Percentiles rank a stretch among this genome's conserved stretches.
phyloP scores from a whole-genome alignment of 1,140 invertebrate genomes.

The Pseudomyrmex cubaensis region DNA sequence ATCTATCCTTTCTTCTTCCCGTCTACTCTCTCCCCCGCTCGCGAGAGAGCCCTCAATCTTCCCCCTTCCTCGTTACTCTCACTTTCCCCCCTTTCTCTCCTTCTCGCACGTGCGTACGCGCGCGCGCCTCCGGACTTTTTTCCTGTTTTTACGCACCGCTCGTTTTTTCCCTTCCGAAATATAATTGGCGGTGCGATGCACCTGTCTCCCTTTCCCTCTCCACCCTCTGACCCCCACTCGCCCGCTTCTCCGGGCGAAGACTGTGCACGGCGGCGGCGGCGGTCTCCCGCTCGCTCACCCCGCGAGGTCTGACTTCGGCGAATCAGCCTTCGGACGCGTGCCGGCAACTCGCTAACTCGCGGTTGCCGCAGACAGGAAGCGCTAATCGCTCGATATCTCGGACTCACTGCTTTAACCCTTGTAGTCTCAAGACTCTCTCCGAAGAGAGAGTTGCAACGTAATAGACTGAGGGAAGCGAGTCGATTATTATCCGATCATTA shows the following conservation, averaged over 20 bases:
- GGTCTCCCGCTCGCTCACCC: slow-evolving; percentile 59
- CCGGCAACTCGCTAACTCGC: slow-evolving; percentile 65
- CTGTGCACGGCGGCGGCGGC: slow-evolving; percentile 64
- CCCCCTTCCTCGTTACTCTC: slow-evolving; percentile 42
- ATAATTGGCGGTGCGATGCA: slow-evolving; percentile 86
- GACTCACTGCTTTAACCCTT: slow-evolving; percentile 40
- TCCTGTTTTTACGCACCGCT: slow-evolving; percentile 79
- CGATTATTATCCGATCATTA: slow-evolving; percentile 34
- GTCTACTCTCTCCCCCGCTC: slow-evolving; percentile 42
- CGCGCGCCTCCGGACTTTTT: slow-evolving; percentile 74
- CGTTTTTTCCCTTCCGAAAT: slow-evolving; percentile 84
- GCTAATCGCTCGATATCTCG: slow-evolving; percentile 54
- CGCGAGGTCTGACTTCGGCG: slow-evolving; percentile 74
- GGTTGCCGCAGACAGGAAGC: slow-evolving; percentile 57
- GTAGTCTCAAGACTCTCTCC: neutral
- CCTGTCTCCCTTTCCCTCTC: slow-evolving; percentile 80
- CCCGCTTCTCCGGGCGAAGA: slow-evolving; percentile 45
- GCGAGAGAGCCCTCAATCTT: slow-evolving; percentile 28
- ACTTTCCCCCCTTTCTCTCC: slow-evolving; percentile 33
- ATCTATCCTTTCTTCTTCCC: slow-evolving; percentile 46
- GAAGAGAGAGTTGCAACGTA: slow-evolving; percentile 2
- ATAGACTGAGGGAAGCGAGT: slow-evolving; percentile 1
- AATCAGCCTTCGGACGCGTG: slow-evolving; percentile 76
- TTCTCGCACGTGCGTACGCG: slow-evolving; percentile 44
- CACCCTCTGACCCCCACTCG: slow-evolving; percentile 35